Evolutionary conservation across 2,797 vertebrate species (phyloP), one percentile per base, ranked within the genome.

Genomic region (Xiphophorus birchmanni): DNA sequence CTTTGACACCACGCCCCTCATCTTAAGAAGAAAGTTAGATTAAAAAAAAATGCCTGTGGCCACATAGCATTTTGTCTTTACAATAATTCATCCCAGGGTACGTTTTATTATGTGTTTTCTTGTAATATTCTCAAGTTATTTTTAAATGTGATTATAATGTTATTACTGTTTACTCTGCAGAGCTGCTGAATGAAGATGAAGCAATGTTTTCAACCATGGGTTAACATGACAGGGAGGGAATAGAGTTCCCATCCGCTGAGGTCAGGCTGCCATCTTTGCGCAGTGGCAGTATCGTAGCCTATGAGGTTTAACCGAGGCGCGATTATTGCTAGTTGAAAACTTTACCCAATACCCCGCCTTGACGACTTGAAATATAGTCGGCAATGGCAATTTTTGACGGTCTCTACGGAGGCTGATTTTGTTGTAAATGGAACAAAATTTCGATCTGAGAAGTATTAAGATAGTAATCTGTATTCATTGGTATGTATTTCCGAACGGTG

Each of bases 271-370:
- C 2, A 75, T 2, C 0, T 97, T 96, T 97, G 96, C 95, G 96
- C 96, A 97, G 96, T 96, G 96, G 96, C 95, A 97, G 95, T 97
- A 97, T 97, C 95, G 96, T 98, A 98, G 96, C 97, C 97, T 89
- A 96, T 97, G 96, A 97, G 96, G 96, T 96, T 94, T 95, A 96
- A 96, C 96, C 94, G 96, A 97, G 96, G 96, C 96, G 96, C 94
- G 96, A 97, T 97, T 97, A 97, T 97, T 97, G 96, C 97, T 97
- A 96, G 92, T 97, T 97, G 97, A 98, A 98, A 98, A 97, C 96
- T 97, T 98, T 96, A 97, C 96, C 97, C 96, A 96, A 96, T 96
- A 95, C 93, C 95, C 95, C 94, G 95, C 93, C 95, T 82, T 94
- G 97, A 97, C 95, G 96, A 97, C 97, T 97, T 97, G 63, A 65